These are phyloP conservation scores for Neomonachus schauinslandi DNA, from an alignment of 2,113 vertebrate species.

Conservation along the genomic window DNA sequence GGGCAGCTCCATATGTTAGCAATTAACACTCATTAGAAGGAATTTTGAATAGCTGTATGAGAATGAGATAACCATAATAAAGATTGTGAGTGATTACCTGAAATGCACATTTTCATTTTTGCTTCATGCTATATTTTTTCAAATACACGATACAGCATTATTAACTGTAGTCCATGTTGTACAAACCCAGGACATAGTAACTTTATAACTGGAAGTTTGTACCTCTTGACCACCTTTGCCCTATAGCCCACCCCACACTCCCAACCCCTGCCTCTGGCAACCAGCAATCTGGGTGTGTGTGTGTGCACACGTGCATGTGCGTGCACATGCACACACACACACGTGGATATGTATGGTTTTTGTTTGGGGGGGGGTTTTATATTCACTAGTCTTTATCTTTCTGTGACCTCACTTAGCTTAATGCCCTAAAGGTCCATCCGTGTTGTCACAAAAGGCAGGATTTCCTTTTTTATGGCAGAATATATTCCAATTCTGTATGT, in stretches of 20 bases:
- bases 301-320: too few species aligned
- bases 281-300: too few species aligned
- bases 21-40: conserved; percentile 3
- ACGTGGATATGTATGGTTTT: background rate
- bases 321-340: too few species aligned
- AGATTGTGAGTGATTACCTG: background rate
- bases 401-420: background rate
- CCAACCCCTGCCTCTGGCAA: background rate
- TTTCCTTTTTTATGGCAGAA: background rate
- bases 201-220: background rate
- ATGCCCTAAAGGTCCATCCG: background rate
- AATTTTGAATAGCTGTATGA: background rate
- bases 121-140: background rate
- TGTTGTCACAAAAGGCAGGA: background rate
- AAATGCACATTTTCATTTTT: conserved; percentile 1
- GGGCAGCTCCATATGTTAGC: background rate
- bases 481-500: background rate
- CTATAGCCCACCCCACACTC: background rate
- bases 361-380: background rate
- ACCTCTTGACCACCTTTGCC: background rate
- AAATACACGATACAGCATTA: background rate
- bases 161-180: background rate
- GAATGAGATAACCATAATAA: background rate
- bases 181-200: background rate
- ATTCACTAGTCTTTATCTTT: background rate